Base-by-base conservation (phyloP, 2,888 invertebrate species). In the Aradus depressus region DNA sequence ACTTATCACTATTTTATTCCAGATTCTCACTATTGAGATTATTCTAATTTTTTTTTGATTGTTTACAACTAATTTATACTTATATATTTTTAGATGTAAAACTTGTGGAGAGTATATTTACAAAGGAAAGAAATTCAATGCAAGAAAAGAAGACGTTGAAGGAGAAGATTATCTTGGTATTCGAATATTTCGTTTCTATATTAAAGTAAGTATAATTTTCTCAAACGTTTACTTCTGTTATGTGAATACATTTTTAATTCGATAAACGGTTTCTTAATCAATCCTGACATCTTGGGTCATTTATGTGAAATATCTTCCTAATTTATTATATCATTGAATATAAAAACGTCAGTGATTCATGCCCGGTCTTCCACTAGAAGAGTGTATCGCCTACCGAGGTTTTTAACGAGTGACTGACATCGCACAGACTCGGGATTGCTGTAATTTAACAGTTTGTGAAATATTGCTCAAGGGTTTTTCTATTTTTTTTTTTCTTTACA, bases 41-140 rank as follows among this genome's bases (percentile, higher is more conserved):
- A 16, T 3, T 39, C 19, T 10, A 3, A 5, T 43, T 26, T 14
- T 21, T 22, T 12, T 32, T 42, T 23, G 23, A 18, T 14, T 43
- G 3, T 1, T 21, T 37, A 3, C 19, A 10, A 35, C 10, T 26
- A 28, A 2, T 44, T 14, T 43, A 2, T n/a, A 19, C 14, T 2
- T 28, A 19, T 6, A 16, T 32, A 21, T 44, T 53, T 38, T n/a
- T 43, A 59, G 93, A 62, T 99, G 98, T 68, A 87, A 86, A 61
- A 98, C 97, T 4, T 99, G 98, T 67, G 95, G 97, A 2, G 98
- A 98, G 70, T 99, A 98, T 65, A 98, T 99, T 64, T 98, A 98
- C 70, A 98, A 98, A 69, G 92, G 97, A 5, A 98, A 97, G 68
- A 99, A 99, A 68, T 99, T 99, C 66, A 99, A 99, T 70, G 97